These are phyloP conservation scores for Poecilia picta DNA, from an alignment of 2,797 vertebrate species.

Conservation along the genomic window DNA sequence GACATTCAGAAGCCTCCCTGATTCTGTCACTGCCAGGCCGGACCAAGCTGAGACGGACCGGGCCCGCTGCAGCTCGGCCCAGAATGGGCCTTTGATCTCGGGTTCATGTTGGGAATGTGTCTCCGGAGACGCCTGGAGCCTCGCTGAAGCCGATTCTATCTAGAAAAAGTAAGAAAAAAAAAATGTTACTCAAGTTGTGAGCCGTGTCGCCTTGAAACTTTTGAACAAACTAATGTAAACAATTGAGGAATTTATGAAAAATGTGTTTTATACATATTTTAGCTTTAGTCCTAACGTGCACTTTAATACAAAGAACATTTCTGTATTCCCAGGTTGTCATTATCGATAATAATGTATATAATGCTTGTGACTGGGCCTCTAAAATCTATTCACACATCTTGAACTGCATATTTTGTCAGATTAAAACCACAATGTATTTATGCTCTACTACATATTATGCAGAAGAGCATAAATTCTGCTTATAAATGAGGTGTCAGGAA, in stretches of 20 bases:
- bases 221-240: background rate
- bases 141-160: slow-evolving; percentile 62
- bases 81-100: slow-evolving; percentile 40
- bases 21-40: slow-evolving; percentile 52
- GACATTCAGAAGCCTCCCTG: slow-evolving; percentile 77
- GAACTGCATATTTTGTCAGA: background rate
- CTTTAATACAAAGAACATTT: background rate
- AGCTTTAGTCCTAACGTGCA: background rate
- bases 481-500: no score
- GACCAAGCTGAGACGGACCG: slow-evolving; percentile 46
- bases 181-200: background rate
- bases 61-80: no score
- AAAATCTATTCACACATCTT: background rate
- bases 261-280: background rate
- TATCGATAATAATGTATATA: background rate
- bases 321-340: background rate
- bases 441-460: no score
- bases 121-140: slow-evolving; percentile 64
- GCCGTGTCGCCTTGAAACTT: background rate
- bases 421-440: background rate
- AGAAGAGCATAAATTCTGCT: no score
- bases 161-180: slow-evolving; percentile 47
- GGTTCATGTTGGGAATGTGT: slow-evolving; percentile 49
- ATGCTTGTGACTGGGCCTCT: background rate
- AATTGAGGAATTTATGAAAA: background rate